phyloP scores from a whole-genome alignment of 2,113 vertebrate species.

The Gopherus evgoodei region DNA sequence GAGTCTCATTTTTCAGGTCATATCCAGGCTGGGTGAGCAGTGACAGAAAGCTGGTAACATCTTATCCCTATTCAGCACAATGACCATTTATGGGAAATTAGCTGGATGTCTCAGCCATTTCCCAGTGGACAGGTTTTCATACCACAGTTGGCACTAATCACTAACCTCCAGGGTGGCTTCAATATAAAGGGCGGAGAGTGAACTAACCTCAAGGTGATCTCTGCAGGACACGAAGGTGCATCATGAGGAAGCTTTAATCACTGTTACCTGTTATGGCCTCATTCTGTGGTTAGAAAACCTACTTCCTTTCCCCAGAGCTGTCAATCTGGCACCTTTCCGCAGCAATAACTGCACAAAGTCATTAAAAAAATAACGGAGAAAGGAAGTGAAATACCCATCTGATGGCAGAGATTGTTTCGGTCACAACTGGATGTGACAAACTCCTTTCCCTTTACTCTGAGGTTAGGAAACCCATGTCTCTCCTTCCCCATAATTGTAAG shows the following conservation, averaged over 20 bases:
- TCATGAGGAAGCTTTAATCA: not conserved
- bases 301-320: not conserved
- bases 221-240: too few relatives aligned
- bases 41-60: conserved; percentile 1
- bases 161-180: conserved; percentile 11
- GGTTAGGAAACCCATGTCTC: not conserved
- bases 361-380: not conserved
- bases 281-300: not conserved
- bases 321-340: not conserved
- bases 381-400: not conserved
- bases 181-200: not conserved
- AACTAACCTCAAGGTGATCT: not conserved
- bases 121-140: rapidly evolving
- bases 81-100: not conserved
- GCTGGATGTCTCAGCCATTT: conserved; percentile 28
- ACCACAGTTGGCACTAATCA: not conserved
- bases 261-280: not conserved
- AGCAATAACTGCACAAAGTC: not conserved
- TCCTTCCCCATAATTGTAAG: not conserved
- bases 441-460: not conserved
- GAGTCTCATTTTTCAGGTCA: not conserved
- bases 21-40: conserved; percentile 2
- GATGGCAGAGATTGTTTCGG: not conserved
- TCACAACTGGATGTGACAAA: not conserved
- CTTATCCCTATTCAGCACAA: not conserved